phyloP scores from a whole-genome alignment of 1,140 invertebrate genomes.

The Steinernema khuongi region DNA sequence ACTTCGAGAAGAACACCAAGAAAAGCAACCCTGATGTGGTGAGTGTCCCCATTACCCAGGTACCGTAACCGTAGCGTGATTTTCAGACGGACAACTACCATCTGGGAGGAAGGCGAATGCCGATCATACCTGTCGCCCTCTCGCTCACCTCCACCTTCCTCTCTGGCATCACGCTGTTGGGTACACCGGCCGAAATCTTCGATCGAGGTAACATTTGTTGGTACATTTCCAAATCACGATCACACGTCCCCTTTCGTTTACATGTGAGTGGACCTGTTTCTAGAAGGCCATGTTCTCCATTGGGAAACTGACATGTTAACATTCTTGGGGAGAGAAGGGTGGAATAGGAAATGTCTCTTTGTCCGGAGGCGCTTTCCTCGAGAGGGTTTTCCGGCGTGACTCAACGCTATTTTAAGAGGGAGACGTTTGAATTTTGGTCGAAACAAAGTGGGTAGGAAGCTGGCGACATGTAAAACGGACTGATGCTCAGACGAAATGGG shows the following conservation, averaged over 20 bases:
- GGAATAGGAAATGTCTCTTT: background rate
- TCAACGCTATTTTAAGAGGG: background rate
- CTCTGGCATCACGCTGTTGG: constrained; percentile 49
- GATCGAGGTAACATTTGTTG: constrained; percentile 14
- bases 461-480: no score
- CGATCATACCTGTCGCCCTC: constrained; percentile 45
- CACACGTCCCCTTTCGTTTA: no score
- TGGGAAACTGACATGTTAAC: background rate
- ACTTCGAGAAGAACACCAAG: background rate
- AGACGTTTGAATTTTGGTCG: background rate
- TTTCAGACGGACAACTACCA: constrained; percentile 38
- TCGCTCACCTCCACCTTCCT: constrained; percentile 50
- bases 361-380: background rate
- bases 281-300: no score
- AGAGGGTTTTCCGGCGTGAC: background rate
- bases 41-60: background rate
- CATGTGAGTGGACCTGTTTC: no score
- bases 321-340: background rate
- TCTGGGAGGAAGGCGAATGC: constrained; percentile 38
- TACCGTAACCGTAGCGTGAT: background rate
- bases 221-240: background rate
- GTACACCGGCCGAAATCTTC: constrained; percentile 41
- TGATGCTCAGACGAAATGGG: no score
- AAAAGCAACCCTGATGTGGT: background rate
- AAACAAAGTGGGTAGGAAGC: no score